These are phyloP conservation scores for Muscina levida DNA, from an alignment of 2,888 invertebrate genomes.

Conservation along the genomic window DNA sequence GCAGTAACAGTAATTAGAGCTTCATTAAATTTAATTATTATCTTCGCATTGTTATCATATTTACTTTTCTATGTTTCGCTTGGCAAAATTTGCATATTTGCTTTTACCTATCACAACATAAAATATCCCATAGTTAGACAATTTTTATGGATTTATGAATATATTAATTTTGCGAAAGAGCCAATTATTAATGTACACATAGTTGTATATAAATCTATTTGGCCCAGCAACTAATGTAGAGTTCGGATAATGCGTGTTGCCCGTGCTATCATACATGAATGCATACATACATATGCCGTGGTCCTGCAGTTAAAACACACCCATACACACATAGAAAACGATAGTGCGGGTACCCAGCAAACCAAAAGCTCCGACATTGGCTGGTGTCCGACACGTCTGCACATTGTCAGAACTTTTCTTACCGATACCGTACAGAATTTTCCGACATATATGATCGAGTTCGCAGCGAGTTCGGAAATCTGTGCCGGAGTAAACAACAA, in stretches of 20 bases:
- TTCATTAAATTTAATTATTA: constrained; percentile 36
- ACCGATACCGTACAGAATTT: too few species aligned
- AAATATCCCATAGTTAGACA: constrained; percentile 8
- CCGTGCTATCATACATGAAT: neutral
- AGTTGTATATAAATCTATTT: neutral
- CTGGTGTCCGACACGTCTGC: too few species aligned
- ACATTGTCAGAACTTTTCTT: too few species aligned
- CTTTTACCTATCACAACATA: constrained; percentile 11
- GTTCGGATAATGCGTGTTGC: constrained; percentile 11
- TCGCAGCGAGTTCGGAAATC: too few species aligned
- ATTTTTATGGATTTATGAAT: constrained; percentile 25
- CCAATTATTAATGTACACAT: constrained; percentile 17
- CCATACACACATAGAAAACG: neutral
- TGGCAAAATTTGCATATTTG: constrained; percentile 30
- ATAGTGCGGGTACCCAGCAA: too few species aligned
- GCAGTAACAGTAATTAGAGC: constrained; percentile 18
- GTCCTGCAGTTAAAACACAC: neutral
- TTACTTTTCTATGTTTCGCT: neutral
- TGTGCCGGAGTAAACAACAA: too few species aligned
- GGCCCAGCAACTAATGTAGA: neutral
- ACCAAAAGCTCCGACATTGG: too few species aligned
- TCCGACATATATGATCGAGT: too few species aligned
- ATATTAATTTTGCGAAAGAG: constrained; percentile 13
- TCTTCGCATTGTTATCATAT: neutral
- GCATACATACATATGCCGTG: too few species aligned